These are phyloP conservation scores for Rhombomys opimus DNA, from an alignment of 2,113 vertebrate genomes.

Conservation along the genomic window DNA sequence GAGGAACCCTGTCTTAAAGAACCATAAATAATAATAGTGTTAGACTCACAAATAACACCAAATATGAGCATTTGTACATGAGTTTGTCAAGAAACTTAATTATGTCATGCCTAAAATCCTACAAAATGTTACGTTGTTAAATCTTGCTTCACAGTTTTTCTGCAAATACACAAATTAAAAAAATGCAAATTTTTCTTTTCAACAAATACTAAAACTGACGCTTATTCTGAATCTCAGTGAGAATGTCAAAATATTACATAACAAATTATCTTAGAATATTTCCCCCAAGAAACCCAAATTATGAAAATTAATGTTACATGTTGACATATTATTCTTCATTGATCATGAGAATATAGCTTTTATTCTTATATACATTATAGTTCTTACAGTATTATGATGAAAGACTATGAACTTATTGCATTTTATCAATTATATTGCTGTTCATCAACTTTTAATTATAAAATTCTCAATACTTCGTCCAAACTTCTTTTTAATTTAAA, in stretches of 20 bases:
- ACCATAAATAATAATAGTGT: not conserved
- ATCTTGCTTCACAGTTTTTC: not conserved
- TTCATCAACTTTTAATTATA: conserved; percentile 39
- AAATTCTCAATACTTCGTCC: not conserved
- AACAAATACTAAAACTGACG: not conserved
- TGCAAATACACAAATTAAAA: not conserved
- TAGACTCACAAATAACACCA: not conserved
- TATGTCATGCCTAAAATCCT: not conserved
- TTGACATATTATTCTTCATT: conserved; percentile 25
- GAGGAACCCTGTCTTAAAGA: not conserved
- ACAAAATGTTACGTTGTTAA: not conserved
- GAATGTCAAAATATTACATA: not conserved
- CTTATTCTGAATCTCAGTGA: conserved; percentile 41
- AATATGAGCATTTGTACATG: not conserved
- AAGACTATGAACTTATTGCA: not conserved
- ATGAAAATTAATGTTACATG: not conserved
- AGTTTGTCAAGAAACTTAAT: not conserved
- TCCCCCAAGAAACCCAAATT: conserved; percentile 12
- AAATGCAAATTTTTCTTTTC: conserved; percentile 2
- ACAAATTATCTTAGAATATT: not conserved
- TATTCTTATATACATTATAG: not conserved
- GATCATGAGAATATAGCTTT: not conserved
- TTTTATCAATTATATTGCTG: not conserved
- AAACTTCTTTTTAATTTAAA: not conserved
- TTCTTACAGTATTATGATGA: not conserved